Conservation (phyloP, 2,113 vertebrate species). For the Megaceryle maxima region DNA sequence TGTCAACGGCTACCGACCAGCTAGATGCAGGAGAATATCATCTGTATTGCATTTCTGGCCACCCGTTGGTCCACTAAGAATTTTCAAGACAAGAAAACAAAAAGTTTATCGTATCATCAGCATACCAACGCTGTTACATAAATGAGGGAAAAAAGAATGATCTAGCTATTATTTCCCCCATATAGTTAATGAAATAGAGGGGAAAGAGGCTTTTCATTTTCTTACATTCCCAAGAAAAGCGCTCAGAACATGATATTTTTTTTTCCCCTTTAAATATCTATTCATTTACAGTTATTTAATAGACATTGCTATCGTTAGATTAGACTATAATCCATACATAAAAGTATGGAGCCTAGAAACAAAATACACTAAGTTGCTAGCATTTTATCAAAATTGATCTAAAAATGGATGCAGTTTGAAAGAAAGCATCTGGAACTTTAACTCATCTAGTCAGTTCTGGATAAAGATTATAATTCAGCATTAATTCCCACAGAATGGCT, state of each 20-base stretch:
- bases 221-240: neutral
- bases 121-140: neutral
- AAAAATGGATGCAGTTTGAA: neutral
- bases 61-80: neutral
- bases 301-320: neutral
- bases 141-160: neutral
- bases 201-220: neutral
- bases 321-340: neutral
- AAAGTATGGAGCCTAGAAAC: neutral
- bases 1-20: neutral
- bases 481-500: neutral
- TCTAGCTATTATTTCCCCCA: neutral
- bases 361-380: neutral
- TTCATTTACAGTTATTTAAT: neutral
- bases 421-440: neutral
- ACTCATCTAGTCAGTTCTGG: neutral
- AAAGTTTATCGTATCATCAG: neutral
- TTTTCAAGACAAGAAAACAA: constrained; percentile 10
- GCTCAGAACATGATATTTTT: neutral
- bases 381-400: neutral
- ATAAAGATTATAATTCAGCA: neutral
- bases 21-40: neutral
- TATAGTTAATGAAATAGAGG: constrained; percentile 18
- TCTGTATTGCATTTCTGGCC: neutral
- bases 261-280: neutral